phyloP scores from a whole-genome alignment of 37 sponge, comb jelly and placozoan genomes.

The Tethya wilhelma region DNA sequence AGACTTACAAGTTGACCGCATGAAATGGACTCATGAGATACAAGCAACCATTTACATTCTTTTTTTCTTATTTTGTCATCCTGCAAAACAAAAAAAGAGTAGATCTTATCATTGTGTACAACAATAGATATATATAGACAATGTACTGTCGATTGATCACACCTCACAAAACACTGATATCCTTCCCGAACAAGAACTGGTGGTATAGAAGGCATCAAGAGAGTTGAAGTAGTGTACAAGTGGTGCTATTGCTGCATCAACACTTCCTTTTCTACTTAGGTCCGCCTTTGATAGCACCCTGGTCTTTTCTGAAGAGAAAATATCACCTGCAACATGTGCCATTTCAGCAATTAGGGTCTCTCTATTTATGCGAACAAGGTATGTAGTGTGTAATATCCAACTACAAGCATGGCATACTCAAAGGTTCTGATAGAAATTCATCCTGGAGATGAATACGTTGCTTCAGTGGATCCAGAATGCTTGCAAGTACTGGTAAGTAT shows the following conservation, averaged over 20 bases:
- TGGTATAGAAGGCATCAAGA: constrained; percentile 64
- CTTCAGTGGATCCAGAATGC: constrained; percentile 68
- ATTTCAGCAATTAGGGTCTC: no score
- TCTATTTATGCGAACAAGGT: no score
- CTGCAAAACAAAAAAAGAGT: constrained; percentile 21
- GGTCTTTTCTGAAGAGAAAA: constrained; percentile 37
- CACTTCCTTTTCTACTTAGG: constrained; percentile 81
- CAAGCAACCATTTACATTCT: constrained; percentile 70
- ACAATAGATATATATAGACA: background rate
- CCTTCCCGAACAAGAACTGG: constrained; percentile 94
- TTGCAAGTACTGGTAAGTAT: constrained; percentile 64
- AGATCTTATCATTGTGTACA: background rate
- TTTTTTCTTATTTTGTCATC: constrained; percentile 40
- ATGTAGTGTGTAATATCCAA: no score
- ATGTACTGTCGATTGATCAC: no score
- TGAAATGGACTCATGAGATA: constrained; percentile 69
- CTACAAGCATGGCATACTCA: no score
- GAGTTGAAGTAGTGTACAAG: constrained; percentile 70
- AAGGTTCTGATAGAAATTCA: constrained; percentile 20
- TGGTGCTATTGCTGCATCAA: constrained; percentile 66
- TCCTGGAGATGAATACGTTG: constrained; percentile 68
- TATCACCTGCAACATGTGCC: no score
- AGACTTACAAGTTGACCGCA: background rate
- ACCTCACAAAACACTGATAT: constrained; percentile 66
- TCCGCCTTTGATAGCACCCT: constrained; percentile 60